phyloP scores from a whole-genome alignment of 2,797 vertebrate genomes.

The Tinamus major region DNA sequence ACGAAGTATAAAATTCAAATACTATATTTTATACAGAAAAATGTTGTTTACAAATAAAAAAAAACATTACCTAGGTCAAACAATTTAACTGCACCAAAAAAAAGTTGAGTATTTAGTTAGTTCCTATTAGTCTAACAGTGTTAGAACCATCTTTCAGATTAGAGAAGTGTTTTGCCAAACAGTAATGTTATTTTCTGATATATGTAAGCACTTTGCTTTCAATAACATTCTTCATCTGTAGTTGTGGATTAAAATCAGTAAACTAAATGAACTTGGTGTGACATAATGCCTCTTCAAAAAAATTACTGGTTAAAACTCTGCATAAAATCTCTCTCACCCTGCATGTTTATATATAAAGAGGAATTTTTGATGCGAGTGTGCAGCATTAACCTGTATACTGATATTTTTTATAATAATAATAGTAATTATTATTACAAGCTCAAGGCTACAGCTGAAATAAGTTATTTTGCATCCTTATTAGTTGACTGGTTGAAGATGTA shows the following conservation, averaged over 20 bases:
- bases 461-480: neutral
- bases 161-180: neutral
- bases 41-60: neutral
- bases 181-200: neutral
- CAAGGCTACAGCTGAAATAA: neutral
- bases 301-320: neutral
- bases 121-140: neutral
- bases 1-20: too few species aligned
- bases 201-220: neutral
- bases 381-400: too few species aligned
- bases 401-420: too few species aligned
- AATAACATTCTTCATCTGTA: neutral
- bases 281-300: neutral
- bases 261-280: neutral
- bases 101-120: neutral
- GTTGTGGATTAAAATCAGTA: neutral
- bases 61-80: neutral
- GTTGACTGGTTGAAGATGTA: neutral
- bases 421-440: too few species aligned
- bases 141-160: neutral
- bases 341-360: neutral
- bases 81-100: too few species aligned
- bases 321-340: neutral
- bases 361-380: neutral
- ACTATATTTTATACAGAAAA: neutral